Percentiles rank a stretch among this genome's conserved stretches.
Conservation (phyloP, 1,140 invertebrate genomes). For the Bombus impatiens region DNA sequence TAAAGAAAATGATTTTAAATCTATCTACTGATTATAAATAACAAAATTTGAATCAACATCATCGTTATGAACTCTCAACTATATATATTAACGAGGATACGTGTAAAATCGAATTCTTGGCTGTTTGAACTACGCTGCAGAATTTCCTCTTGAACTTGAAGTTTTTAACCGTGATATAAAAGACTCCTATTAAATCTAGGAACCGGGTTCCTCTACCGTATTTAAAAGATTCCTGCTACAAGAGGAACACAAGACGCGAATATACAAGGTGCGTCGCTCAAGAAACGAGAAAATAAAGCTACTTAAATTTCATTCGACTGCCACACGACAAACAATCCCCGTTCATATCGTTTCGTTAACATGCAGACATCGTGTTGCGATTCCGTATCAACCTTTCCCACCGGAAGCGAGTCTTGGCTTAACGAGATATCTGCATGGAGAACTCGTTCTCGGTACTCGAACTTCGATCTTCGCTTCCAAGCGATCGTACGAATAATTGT, state of each 20-base stretch:
- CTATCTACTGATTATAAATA: too few relatives aligned
- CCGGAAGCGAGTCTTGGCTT: conserved; percentile 31
- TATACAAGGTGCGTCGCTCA: background rate
- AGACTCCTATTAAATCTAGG: background rate
- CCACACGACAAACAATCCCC: background rate
- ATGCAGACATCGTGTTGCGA: conserved; percentile 24
- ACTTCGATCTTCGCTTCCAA: background rate
- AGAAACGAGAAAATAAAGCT: conserved; percentile 41
- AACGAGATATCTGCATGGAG: conserved; percentile 36
- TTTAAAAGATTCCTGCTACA: background rate
- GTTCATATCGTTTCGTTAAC: conserved; percentile 37
- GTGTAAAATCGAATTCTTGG: background rate
- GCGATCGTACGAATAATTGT: background rate
- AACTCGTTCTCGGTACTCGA: conserved; percentile 4
- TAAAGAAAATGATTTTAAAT: too few relatives aligned
- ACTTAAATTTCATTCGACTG: conserved; percentile 31
- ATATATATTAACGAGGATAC: background rate
- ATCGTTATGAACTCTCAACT: too few relatives aligned
- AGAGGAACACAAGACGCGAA: background rate
- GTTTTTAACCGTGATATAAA: too few relatives aligned
- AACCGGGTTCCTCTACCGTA: background rate
- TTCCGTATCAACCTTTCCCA: conserved; percentile 48
- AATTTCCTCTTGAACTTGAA: background rate
- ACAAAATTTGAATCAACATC: too few relatives aligned
- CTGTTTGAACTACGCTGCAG: background rate